Base-by-base conservation (phyloP, 1,140 invertebrate species). In the Heliconius nattereri region DNA sequence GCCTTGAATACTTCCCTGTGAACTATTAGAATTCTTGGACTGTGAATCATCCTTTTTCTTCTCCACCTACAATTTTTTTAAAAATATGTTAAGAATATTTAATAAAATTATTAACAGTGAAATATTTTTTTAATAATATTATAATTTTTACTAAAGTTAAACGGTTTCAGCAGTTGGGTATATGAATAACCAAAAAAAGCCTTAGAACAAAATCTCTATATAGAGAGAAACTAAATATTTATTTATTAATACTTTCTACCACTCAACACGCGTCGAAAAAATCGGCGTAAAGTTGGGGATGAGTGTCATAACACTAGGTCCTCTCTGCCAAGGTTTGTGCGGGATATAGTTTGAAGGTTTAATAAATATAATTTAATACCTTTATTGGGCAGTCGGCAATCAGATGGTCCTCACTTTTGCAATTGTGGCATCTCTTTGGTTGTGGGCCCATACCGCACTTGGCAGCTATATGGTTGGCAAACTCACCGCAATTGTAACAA, bases 401-500 rank as follows among this genome's bases (percentile, higher is more conserved):
- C 26, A 98, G 95, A 94, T 98, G 98, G 82, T 97, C 97, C 84
- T 97, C 96, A 77, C 97, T 96, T 91, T 98, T 98, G 92, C 98
- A 98, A 89, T 97, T 96, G 92, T 98, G 97, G 92, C 98, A 98
- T 85, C 97, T 95, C 94, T 98, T 98, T 86, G 98, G 98, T 94
- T 98, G 96, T 77, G 98, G 98, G 20, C 97, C 97, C 89, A 97
- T 95, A 78, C 96, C 96, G 91, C 98, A 98, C 91, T 98, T 98
- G 66, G 97, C 97, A 32, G 98, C 98, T 88, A 98, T 97, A 92
- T 98, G 98, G 93, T 98, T 98, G 40, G 97, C 97, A 90, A 98
- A 98, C 91, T 98, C 97, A 8, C 98, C 98, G 89, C 98, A 98
- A 90, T 98, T 98, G 92, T 98, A 98, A 93, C 98, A 98, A 87